Evolutionary conservation across 2,797 vertebrate genomes (phyloP), one percentile per base, ranked within the genome.

Genomic region (Pseudomugil tenellus): DNA sequence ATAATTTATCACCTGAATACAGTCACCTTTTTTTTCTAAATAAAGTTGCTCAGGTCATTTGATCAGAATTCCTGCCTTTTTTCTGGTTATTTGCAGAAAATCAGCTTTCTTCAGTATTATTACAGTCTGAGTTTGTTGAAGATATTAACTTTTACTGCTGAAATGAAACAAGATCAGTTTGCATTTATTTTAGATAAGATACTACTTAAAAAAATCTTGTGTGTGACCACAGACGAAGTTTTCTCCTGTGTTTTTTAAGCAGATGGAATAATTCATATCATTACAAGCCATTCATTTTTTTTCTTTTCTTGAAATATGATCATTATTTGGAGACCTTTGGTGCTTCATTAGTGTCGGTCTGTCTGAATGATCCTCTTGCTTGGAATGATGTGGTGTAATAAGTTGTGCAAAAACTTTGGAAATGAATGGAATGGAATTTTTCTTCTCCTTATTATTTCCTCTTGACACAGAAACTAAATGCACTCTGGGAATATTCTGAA

Each of bases 391-490:
- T 17, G 14, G 0, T 29, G 12, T 5, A 31, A 23, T 31, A 76
- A 64, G 29, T 67, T 67, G 4, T 56, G 35, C 43, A n/a, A 64
- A 60, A 78, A 78, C 51, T 77, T 72, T 49, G 4, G 32, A 72
- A 80, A 69, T 76, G 6, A 28, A n/a, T n/a, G n/a, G n/a, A n/a
- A n/a, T n/a, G n/a, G n/a, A 26, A 58, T 58, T 58, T 37, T 21
- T 35, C 23, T 5, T 11, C 65, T 54, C 51, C 52, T 74, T 78
- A 66, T 80, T 73, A 71, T 77, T 74, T 71, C 26, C 39, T 62
- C 61, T 62, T 88, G 81, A 83, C 73, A 70, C 58, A 79, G 55
- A 86, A 80, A 81, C 70, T 60, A 48, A 81, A 80, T 70, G 68
- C 75, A 74, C 49, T 46, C 21, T 43, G 8, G 37, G 57, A 73